Percentiles rank a stretch among this genome's conserved stretches.
Conservation (phyloP, 2,888 invertebrate genomes). For the Cheilosia vulpina region DNA sequence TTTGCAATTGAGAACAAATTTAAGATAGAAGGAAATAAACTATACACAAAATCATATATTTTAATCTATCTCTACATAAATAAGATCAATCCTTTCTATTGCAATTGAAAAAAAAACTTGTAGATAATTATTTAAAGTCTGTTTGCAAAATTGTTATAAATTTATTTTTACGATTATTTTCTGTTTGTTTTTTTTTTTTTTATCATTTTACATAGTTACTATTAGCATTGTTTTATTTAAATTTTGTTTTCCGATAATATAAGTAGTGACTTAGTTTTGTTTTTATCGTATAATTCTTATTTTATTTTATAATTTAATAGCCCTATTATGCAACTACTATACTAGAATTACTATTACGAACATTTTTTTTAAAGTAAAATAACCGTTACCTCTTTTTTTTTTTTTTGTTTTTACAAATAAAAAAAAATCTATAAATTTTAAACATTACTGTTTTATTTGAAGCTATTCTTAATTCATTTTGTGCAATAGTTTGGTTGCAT, state of each 20-base stretch:
- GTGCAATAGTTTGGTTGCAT: neutral
- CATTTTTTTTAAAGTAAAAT: slow-evolving; percentile 60
- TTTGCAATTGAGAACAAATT: neutral
- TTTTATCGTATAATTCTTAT: slow-evolving; percentile 44
- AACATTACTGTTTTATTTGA: slow-evolving; percentile 24
- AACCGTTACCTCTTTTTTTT: slow-evolving; percentile 53
- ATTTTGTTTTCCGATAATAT: slow-evolving; percentile 33
- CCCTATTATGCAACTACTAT: slow-evolving; percentile 50
- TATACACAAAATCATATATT: neutral
- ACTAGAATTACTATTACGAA: slow-evolving; percentile 38
- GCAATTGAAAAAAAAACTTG: slow-evolving; percentile 44
- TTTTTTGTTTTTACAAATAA: slow-evolving; percentile 68
- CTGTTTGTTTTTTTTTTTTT: slow-evolving; percentile 6
- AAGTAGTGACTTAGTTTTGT: slow-evolving; percentile 48
- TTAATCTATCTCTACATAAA: slow-evolving; percentile 19
- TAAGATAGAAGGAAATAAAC: slow-evolving; percentile 2
- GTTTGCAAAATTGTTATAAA: slow-evolving; percentile 43
- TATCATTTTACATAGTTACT: slow-evolving; percentile 18
- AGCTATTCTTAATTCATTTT: neutral
- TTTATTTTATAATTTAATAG: slow-evolving; percentile 56
- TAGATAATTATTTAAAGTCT: slow-evolving; percentile 56
- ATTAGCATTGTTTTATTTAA: slow-evolving; percentile 49
- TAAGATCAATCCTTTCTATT: slow-evolving; percentile 19
- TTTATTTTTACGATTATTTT: slow-evolving; percentile 14
- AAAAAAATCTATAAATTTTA: slow-evolving; percentile 46